Evolutionary conservation across 2,888 invertebrate genomes (phyloP).

Genomic region (Oxycera nigricornis): DNA sequence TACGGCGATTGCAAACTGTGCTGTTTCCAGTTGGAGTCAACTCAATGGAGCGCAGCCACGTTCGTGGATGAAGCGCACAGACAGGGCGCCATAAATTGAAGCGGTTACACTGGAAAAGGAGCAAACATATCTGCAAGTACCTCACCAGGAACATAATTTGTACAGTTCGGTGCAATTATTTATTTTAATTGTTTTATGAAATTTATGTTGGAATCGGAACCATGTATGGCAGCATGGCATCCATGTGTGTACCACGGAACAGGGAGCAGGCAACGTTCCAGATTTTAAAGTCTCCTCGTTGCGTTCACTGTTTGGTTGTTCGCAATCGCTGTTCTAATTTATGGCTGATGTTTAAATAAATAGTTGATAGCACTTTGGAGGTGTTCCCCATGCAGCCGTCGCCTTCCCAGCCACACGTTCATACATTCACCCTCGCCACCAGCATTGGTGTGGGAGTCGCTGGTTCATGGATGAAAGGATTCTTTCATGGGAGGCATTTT

Average conservation of each 20-base stretch:
- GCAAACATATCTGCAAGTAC: conserved; percentile 19
- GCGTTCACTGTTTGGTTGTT: conserved; percentile 14
- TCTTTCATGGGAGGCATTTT: conserved; percentile 11
- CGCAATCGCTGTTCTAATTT: conserved; percentile 50
- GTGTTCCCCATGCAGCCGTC: conserved; percentile 18
- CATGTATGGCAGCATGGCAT: conserved; percentile 20
- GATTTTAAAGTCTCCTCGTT: background rate
- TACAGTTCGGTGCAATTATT: conserved; percentile 51
- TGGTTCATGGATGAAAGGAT: background rate
- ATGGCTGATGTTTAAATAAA: conserved; percentile 51
- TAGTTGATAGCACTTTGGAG: conserved; percentile 50
- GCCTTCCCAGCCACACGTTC: background rate
- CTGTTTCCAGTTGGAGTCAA: background rate
- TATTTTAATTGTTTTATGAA: conserved; percentile 52
- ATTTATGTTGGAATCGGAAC: conserved; percentile 49
- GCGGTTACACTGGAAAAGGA: conserved; percentile 14
- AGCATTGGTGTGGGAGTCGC: background rate
- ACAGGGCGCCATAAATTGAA: conserved; percentile 35
- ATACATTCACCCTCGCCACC: background rate
- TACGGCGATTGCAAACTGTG: background rate
- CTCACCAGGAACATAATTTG: conserved; percentile 49
- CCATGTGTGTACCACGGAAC: background rate
- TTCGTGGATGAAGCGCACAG: conserved; percentile 7
- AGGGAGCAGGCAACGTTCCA: background rate
- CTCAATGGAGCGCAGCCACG: background rate